phyloP scores from a whole-genome alignment of 2,113 vertebrate species.

The Hassar affinis region DNA sequence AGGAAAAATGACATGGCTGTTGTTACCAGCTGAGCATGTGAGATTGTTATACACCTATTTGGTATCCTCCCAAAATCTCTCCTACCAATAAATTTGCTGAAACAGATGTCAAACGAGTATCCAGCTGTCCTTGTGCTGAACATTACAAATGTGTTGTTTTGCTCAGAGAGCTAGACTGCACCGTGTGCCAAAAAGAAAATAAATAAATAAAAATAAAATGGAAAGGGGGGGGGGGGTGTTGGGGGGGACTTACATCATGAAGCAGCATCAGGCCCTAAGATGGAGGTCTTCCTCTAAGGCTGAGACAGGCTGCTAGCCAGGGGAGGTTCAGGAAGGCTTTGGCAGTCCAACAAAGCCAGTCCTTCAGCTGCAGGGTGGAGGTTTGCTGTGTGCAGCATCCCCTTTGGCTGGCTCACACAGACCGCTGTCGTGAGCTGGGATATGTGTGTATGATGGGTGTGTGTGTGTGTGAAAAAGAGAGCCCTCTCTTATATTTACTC shows the following conservation, averaged over 20 bases:
- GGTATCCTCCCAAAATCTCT: conserved; percentile 63
- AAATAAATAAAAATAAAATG: conserved; percentile 60
- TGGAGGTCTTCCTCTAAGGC: conserved; percentile 95
- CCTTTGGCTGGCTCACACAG: conserved; percentile 97
- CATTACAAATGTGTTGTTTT: conserved; percentile 78
- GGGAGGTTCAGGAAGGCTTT: conserved; percentile 96
- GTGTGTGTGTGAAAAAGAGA: conserved; percentile 86
- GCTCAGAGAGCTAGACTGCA: conserved; percentile 72
- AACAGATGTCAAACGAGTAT: conserved; percentile 86
- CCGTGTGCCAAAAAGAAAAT: conserved; percentile 61
- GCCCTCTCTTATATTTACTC: conserved; percentile 98
- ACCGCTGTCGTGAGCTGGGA: conserved; percentile 81
- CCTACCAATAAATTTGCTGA: conserved; percentile 70
- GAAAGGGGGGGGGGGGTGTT: background rate
- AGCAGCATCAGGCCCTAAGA: conserved; percentile 80
- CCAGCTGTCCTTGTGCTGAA: conserved; percentile 79
- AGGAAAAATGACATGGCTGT: conserved; percentile 9
- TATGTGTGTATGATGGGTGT: conserved; percentile 80
- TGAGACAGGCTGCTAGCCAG: conserved; percentile 82
- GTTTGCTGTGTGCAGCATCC: conserved; percentile 91
- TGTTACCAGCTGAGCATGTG: conserved; percentile 24
- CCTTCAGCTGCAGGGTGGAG: conserved; percentile 98
- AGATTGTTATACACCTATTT: conserved; percentile 32
- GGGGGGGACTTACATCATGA: conserved; percentile 63
- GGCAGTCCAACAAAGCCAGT: conserved; percentile 98